Evolutionary conservation across 23 tunicate species (phyloP).

Genomic region (Diplosoma virens): DNA sequence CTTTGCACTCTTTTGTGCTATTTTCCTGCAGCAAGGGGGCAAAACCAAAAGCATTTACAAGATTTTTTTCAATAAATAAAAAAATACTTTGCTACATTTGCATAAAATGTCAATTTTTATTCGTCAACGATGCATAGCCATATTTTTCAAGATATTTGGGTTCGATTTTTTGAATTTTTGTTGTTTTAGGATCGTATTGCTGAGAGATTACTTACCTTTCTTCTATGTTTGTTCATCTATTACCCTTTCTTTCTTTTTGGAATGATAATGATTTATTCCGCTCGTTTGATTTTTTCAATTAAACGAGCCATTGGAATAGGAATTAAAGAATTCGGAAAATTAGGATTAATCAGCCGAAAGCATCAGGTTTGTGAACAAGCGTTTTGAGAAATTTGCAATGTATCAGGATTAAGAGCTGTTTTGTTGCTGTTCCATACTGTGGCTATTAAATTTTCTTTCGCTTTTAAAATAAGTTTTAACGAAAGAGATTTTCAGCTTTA

Average conservation of each 20-base stretch:
- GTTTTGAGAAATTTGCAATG: background rate
- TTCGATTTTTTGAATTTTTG: background rate
- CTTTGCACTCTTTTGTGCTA: too few relatives aligned
- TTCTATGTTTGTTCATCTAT: constrained; percentile 29
- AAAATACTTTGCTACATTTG: too few relatives aligned
- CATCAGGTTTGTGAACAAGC: constrained; percentile 29
- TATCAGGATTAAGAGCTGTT: background rate
- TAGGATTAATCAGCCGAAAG: constrained; percentile 37
- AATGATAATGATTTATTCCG: background rate
- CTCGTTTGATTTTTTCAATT: background rate
- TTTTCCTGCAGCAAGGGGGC: too few relatives aligned
- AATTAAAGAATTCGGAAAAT: constrained; percentile 9
- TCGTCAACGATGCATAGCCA: too few relatives aligned
- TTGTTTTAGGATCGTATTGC: constrained; percentile 17
- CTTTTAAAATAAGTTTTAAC: too few relatives aligned
- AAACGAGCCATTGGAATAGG: constrained; percentile 16
- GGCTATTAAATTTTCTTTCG: too few relatives aligned
- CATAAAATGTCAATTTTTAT: too few relatives aligned
- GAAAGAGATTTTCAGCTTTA: too few relatives aligned
- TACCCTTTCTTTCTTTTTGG: constrained; percentile 34
- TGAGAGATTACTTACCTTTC: constrained; percentile 18
- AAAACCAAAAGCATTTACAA: too few relatives aligned
- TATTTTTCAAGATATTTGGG: too few relatives aligned
- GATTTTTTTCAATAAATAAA: too few relatives aligned
- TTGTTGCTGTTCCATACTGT: background rate